phyloP scores from a whole-genome alignment of 2,113 vertebrate species.

The Sisor rabdophorus region DNA sequence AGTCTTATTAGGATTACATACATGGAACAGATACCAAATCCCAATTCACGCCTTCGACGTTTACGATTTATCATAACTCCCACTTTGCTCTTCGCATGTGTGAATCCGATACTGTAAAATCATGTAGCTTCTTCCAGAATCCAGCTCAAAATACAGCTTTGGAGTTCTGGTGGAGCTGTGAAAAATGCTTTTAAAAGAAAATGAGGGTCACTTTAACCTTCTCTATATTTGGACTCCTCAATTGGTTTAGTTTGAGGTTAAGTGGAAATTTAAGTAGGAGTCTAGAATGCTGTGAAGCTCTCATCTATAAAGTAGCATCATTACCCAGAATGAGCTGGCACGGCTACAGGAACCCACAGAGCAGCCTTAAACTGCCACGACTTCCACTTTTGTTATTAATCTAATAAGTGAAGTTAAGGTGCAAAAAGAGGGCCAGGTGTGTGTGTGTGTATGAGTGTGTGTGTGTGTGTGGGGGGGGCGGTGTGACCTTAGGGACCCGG shows the following conservation, averaged over 20 bases:
- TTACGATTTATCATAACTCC: slow-evolving; percentile 11
- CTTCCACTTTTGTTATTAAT: slow-evolving; percentile 52
- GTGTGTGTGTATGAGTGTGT: slow-evolving; percentile 38
- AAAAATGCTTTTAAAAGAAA: slow-evolving; percentile 7
- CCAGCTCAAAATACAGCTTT: not conserved
- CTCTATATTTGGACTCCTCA: slow-evolving; percentile 25
- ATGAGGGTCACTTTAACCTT: slow-evolving; percentile 17
- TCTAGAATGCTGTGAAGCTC: slow-evolving; percentile 1
- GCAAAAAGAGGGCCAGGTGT: slow-evolving; percentile 54
- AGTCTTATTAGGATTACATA: not conserved
- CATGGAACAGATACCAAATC: slow-evolving; percentile 9
- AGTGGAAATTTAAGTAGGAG: slow-evolving; percentile 17
- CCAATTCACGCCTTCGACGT: not conserved
- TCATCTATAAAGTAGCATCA: slow-evolving; percentile 21
- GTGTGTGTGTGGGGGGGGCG: slow-evolving; percentile 43
- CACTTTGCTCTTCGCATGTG: not conserved
- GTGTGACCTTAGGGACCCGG: slow-evolving; percentile 40
- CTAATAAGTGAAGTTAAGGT: slow-evolving; percentile 52
- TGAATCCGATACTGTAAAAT: slow-evolving; percentile 18
- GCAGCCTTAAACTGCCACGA: slow-evolving; percentile 35
- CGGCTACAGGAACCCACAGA: not conserved
- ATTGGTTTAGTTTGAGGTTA: slow-evolving; percentile 23
- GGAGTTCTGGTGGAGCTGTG: not conserved
- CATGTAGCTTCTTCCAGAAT: not conserved
- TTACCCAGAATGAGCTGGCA: slow-evolving; percentile 7